Evolutionary conservation across 2,888 invertebrate species (phyloP), one percentile per base, ranked within the genome.

Genomic region (Halictus ligatus): DNA sequence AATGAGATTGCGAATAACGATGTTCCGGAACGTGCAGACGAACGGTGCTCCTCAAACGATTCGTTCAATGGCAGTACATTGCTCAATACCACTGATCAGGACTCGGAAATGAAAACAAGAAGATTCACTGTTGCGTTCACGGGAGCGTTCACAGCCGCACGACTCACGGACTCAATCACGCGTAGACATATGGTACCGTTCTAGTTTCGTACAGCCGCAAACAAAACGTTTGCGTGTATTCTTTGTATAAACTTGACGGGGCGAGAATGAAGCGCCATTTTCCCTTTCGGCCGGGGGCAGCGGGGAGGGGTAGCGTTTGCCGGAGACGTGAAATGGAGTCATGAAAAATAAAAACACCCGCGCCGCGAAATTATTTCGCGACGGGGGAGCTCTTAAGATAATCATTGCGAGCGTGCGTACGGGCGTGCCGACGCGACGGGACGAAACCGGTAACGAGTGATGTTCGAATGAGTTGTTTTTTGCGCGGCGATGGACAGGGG

Each of bases 51-150:
- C 75, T 67, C 46, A 64, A 74, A 84, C 58, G 76, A 85, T 84
- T 67, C 78, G 87, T 75, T 75, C 87, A 78, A 89, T 76, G 80
- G 79, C 78, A 82, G 87, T 86, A 90, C 85, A 88, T 90, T 90
- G 90, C 90, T 90, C 90, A 90, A 90, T 90, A 86, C 83, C 90
- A 84, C 81, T 85, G 82, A 89, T 84, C 81, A 77, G 83, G 79
- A 88, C 85, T 54, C 60, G 82, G 76, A 81, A 80, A 83, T 74
- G 78, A 76, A 81, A 71, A 83, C 81, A 83, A 84, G 80, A 88
- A 84, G 80, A 88, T 81, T 84, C 82, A 82, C 78, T 81, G 84
- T 81, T 80, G 64, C 79, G 88, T 88, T 83, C 80, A 72, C 90
- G 75, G 54, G 88, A 90, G 81, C 71, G 76, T 64, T 89, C 77